Base-by-base conservation (phyloP, 1,140 invertebrate species). In the Neelides sp. region DNA sequence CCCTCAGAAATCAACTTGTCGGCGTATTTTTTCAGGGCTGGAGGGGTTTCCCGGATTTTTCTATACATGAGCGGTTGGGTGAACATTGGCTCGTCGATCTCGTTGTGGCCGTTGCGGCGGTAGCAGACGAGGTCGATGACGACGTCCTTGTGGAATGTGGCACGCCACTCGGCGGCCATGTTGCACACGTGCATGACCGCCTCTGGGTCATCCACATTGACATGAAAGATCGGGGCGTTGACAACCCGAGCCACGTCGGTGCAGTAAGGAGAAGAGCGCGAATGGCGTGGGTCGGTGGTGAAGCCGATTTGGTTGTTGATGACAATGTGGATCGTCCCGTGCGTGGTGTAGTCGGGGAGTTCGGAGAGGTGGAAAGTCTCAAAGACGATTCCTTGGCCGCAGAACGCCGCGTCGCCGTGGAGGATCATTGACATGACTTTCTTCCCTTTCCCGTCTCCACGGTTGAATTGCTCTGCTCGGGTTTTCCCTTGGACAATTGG, bases 31-130 rank as follows among this genome's bases (percentile, higher is more conserved):
- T 93, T 85, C 44, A 92, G 64, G 7, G 75, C 78, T 23, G 81
- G 80, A 56, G 80, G 79, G n/a, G 79, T 89, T 42, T 83, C 78
- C 52, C 74, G 75, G 57, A 99, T 97, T 68, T 93, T 92, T 57
- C 87, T 84, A 74, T 99, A 99, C 96, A 99, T 98, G n/a, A 98
- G 77, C 4, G 94, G 95, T 69, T 98, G 94, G 1, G 95, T 98
- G 68, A 98, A 98, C 91, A 96, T 97, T 1, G 95, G 94, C 67
- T 99, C 93, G 69, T 99, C 95, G 55, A 95, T 87, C 74, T 99
- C 95, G 69, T 98, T 99, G 74, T 99, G 95, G 2, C 95, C 95
- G 70, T 93, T 92, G 52, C 92, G 78, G 40, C 95, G 78, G 70
- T 98, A 99, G 22, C 26, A 28, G 24, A 52, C 83, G 68, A 98